A percentile compares a stretch with the other conserved stretches of the same genome.
phyloP scores from a whole-genome alignment of 1,140 invertebrate genomes.

The Eubasilissa regina region DNA sequence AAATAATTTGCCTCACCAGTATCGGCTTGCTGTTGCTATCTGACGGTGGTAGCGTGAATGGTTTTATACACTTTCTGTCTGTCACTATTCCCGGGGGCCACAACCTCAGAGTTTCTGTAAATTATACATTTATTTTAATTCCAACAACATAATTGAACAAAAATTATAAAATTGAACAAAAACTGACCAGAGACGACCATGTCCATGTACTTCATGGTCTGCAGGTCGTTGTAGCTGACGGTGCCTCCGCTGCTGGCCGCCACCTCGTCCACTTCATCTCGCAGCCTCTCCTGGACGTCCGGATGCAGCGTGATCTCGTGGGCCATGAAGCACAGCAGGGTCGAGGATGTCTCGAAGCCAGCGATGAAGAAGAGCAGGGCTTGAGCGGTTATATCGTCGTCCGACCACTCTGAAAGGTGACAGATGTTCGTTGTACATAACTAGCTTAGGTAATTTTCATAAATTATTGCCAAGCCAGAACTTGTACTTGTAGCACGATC shows the following conservation, averaged over 20 bases:
- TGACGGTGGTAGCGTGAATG: conserved; percentile 66
- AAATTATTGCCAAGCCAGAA: neutral
- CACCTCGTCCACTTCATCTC: too few species aligned
- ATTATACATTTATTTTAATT: conserved; percentile 70
- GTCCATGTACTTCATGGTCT: too few species aligned
- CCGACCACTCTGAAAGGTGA: conserved; percentile 34
- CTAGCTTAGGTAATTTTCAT: neutral
- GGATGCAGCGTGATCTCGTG: too few species aligned
- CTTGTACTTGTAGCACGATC: neutral
- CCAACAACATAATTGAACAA: too few species aligned
- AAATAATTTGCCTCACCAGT: too few species aligned
- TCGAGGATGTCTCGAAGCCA: conserved; percentile 63
- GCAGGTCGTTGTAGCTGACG: too few species aligned
- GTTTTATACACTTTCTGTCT: conserved; percentile 41
- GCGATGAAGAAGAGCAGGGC: conserved; percentile 70
- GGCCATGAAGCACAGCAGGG: conserved; percentile 62
- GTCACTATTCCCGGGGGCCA: conserved; percentile 57
- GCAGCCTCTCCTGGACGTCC: too few species aligned
- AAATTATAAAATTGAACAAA: too few species aligned
- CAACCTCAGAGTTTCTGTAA: conserved; percentile 63
- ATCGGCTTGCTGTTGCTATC: conserved; percentile 44
- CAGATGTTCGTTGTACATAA: neutral
- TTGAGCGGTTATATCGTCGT: too few species aligned
- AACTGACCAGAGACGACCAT: too few species aligned
- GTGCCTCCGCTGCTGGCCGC: too few species aligned